phyloP scores from a whole-genome alignment of 2,113 vertebrate genomes.

The Camelus dromedarius region DNA sequence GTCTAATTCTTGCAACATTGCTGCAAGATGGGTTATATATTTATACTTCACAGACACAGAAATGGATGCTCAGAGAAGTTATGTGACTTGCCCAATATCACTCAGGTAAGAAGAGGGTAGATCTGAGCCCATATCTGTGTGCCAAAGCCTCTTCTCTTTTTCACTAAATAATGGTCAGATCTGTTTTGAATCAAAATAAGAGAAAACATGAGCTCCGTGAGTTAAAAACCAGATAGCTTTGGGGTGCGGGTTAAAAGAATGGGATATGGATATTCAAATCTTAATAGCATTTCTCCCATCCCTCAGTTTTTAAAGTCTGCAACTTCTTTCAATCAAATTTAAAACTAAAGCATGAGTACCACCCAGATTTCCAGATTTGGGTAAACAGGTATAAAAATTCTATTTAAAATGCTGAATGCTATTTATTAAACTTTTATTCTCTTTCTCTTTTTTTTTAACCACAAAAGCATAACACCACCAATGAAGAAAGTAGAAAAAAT shows the following conservation, averaged over 20 bases:
- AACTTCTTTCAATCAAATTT: not conserved
- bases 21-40: not conserved
- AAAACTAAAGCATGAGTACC: not conserved
- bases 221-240: not conserved
- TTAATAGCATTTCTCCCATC: not conserved
- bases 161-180: not conserved
- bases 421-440: not conserved
- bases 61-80: not conserved
- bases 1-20: not conserved
- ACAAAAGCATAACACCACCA: not conserved
- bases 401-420: not conserved
- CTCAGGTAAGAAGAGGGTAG: not conserved
- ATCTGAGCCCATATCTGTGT: not conserved
- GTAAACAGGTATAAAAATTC: not conserved
- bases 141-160: conserved; percentile 16
- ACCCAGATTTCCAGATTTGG: not conserved
- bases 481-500: not conserved
- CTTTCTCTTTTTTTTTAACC: not conserved
- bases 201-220: not conserved
- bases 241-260: not conserved
- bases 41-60: not conserved
- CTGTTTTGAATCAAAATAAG: not conserved
- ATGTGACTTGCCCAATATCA: not conserved
- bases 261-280: not conserved
- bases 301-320: not conserved